Evolutionary conservation across 2,797 vertebrate species (phyloP).

Genomic region (Cyprinella venusta): DNA sequence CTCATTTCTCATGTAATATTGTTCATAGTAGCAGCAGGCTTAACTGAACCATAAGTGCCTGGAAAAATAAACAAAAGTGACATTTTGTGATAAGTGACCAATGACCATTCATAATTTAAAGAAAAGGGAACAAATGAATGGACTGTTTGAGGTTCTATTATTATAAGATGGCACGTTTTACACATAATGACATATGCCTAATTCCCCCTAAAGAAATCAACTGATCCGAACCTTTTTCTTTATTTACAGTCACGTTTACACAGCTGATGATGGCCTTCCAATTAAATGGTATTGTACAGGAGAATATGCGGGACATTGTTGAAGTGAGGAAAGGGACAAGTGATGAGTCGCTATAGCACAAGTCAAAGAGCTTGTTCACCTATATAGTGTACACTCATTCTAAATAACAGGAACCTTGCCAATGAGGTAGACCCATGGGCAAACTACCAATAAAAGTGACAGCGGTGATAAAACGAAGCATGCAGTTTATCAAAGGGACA

Average conservation of each 20-base stretch:
- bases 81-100: not conserved
- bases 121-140: not conserved
- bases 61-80: slow-evolving; percentile 7
- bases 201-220: not conserved
- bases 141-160: slow-evolving; percentile 1
- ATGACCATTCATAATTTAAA: slow-evolving; percentile 10
- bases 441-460: slow-evolving; percentile 33
- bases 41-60: not conserved
- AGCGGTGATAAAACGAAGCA: slow-evolving; percentile 33
- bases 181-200: not conserved
- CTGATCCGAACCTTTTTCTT: not conserved
- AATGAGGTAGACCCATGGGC: slow-evolving; percentile 27
- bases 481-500: slow-evolving; percentile 42
- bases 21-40: slow-evolving; percentile 1
- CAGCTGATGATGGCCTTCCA: not conserved
- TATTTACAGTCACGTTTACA: not conserved
- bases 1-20: slow-evolving; percentile 22
- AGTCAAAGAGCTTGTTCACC: slow-evolving; percentile 16
- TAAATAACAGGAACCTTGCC: slow-evolving; percentile 10
- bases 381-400: slow-evolving; percentile 4
- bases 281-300: not conserved
- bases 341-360: not conserved
- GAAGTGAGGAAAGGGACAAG: not conserved
- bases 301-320: not conserved
- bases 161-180: not conserved